Percentiles rank a stretch among this genome's conserved stretches.
These are phyloP conservation scores for Salvelinus sp. DNA, from an alignment of 2,113 vertebrate species.

Conservation along the genomic window DNA sequence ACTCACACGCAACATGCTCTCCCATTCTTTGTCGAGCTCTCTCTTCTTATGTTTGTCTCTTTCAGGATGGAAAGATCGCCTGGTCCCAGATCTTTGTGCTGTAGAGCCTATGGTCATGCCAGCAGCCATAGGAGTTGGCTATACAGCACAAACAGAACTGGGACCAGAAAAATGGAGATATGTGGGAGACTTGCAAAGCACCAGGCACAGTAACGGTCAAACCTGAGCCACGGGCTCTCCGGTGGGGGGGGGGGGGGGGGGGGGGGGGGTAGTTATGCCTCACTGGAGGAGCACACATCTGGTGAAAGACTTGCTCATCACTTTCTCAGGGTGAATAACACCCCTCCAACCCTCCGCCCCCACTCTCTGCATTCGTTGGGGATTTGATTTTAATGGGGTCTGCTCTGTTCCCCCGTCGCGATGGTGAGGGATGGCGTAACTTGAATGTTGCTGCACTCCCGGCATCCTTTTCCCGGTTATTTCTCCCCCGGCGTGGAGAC, in stretches of 20 bases:
- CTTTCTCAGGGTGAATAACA: constrained; percentile 1
- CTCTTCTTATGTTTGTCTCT: not conserved
- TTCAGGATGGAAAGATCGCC: no score
- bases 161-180: not conserved
- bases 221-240: no score
- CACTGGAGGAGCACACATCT: constrained; percentile 10
- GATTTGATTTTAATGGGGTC: constrained; percentile 22
- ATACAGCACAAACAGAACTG: no score
- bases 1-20: not conserved
- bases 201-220: not conserved
- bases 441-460: constrained; percentile 19
- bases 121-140: no score
- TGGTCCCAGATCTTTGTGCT: no score
- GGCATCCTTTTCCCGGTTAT: constrained; percentile 12
- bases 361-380: constrained; percentile 14
- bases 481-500: constrained; percentile 16
- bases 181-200: constrained; percentile 14
- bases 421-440: constrained; percentile 19
- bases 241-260: not conserved
- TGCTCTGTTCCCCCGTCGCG: constrained; percentile 5
- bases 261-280: not conserved
- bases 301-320: constrained; percentile 39
- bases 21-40: not conserved
- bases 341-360: not conserved
- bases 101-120: no score